Conservation (phyloP, 2,797 vertebrate species). For the Gadopsis marmoratus region DNA sequence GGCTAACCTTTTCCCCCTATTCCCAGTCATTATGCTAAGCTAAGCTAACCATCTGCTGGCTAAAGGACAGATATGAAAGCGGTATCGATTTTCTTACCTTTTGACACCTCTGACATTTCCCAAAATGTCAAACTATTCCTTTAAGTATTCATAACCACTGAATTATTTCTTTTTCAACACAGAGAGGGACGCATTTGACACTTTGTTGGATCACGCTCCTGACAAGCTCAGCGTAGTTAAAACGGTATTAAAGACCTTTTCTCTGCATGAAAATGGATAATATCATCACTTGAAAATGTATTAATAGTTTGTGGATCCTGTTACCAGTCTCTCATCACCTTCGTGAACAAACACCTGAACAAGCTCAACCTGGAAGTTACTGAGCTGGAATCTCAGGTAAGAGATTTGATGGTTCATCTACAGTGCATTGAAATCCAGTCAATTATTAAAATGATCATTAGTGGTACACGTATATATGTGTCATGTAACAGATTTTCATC, state of each 20-base stretch:
- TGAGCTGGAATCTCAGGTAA: constrained; percentile 95
- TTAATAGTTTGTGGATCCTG: constrained; percentile 2
- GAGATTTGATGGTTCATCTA: neutral
- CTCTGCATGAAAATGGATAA: neutral
- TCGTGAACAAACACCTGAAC: constrained; percentile 98
- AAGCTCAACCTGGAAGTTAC: constrained; percentile 98
- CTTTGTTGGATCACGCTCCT: constrained; percentile 94
- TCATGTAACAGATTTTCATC: constrained; percentile 2
- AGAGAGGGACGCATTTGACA: constrained; percentile 98
- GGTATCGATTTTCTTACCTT: neutral
- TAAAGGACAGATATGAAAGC: neutral
- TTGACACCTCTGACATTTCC: neutral
- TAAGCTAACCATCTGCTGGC: neutral
- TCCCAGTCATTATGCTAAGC: neutral
- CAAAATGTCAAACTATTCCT: neutral
- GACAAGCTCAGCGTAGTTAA: constrained; percentile 99
- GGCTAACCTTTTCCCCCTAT: neutral
- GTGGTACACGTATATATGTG: neutral
- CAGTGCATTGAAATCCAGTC: neutral
- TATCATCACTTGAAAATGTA: neutral
- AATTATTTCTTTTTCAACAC: constrained; percentile 20
- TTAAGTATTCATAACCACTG: neutral
- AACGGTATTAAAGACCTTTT: constrained; percentile 85
- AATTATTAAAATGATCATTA: constrained; percentile 4
- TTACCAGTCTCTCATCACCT: constrained; percentile 94